Base-by-base conservation (phyloP, 2,888 invertebrate species). In the Dichetophora obliterata region DNA sequence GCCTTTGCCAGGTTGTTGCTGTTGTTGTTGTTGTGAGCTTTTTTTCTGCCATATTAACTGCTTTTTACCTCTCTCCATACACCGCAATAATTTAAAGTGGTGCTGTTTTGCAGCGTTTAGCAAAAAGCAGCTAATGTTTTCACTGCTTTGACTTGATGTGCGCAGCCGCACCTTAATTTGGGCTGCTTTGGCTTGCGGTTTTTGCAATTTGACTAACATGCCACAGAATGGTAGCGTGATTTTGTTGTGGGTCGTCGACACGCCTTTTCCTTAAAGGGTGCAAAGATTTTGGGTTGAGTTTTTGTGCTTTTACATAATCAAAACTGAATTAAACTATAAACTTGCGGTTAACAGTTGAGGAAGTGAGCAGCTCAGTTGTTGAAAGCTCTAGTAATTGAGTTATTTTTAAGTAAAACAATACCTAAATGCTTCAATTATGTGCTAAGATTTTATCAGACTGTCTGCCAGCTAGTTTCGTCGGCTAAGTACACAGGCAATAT, bases 161-260 rank as follows among this genome's bases (percentile, higher is more conserved):
- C 74, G 74, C 74, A 66, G 74, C 66, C 74, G 74, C 74, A 57
- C 74, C 74, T 48, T 74, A 37, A 52, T 66, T 66, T 54, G 5
- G 34, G 22, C 34, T 37, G 31, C 11, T 65, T 34, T 14, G 31
- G 9, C 34, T 65, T 65, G 66, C 37, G 37, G 66, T 50, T 27
- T 72, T 43, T 52, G 61, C 72, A 43, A 61, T 27, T 72, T 71
- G 9, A 14, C 31, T 48, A 59, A 59, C 59, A 19, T 37, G 71
- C 22, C 57, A 37, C 19, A 57, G 37, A 70, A 22, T 71, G 27
- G 43, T 11, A 61, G 43, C 61, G 19, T 59, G 43, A 24, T 59
- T 72, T 68, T 68, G 68, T 31, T 24, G 52, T 22, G 50, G 50
- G 24, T n/a, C 27, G 24, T 50, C n/a, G 52, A 69, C 22, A 69